Percentiles rank a stretch among this genome's conserved stretches.
Evolutionary conservation across 2,113 vertebrate genomes (phyloP).

Genomic region (Lepisosteus osseus): DNA sequence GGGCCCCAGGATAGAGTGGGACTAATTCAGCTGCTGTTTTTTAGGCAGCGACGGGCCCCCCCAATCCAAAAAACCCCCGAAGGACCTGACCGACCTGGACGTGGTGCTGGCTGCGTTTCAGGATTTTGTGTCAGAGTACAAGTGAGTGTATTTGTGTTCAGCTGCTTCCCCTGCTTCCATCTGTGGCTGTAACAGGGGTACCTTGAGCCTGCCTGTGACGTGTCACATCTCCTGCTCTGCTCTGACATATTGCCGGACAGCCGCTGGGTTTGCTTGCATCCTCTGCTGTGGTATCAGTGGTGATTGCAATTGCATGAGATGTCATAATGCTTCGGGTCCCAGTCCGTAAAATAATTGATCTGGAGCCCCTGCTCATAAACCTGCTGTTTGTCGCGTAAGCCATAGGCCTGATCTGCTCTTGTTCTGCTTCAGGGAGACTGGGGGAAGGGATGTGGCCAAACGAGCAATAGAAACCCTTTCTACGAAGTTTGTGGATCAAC

Average conservation of each 20-base stretch:
- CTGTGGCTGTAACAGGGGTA: not conserved
- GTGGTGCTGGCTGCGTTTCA: conserved; percentile 65
- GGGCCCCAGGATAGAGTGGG: no score
- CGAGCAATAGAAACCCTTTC: conserved; percentile 63
- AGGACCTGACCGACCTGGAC: conserved; percentile 61
- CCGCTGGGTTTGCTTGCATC: no score
- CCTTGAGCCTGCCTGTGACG: not conserved
- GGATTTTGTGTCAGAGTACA: conserved; percentile 53
- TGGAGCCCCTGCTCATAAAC: not conserved
- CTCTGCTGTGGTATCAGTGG: no score
- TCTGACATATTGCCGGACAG: no score
- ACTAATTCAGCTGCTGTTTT: not conserved
- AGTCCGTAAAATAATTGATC: not conserved
- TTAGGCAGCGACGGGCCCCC: conserved; percentile 15
- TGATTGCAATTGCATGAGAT: no score
- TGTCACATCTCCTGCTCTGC: no score
- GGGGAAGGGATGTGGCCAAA: conserved; percentile 57
- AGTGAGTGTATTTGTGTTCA: conserved; percentile 46
- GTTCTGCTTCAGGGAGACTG: conserved; percentile 59
- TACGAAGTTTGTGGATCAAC: conserved; percentile 65
- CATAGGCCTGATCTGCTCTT: not conserved
- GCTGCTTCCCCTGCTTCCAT: not conserved
- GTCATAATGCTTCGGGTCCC: not conserved
- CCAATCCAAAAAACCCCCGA: conserved; percentile 45
- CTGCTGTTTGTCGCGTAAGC: no score